Evolutionary conservation across 2,797 vertebrate species (phyloP), one percentile per base, ranked within the genome.

Genomic region (Oreortyx pictus): DNA sequence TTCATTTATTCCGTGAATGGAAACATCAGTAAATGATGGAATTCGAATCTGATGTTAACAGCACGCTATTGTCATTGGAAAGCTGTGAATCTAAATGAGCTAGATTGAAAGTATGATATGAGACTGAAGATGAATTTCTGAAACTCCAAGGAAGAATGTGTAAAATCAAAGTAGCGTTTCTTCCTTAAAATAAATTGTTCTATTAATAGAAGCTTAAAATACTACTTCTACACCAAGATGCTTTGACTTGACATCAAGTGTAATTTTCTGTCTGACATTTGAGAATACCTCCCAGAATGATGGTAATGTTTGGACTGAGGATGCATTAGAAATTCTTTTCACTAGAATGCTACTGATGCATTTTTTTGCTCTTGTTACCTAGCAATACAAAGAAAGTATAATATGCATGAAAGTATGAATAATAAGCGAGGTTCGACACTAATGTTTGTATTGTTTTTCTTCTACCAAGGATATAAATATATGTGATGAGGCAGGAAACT

Each of bases 181-280:
- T 79, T 72, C 64, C 78, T 73, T 57, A 64, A 80, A 88, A 82
- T 96, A 88, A 46, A 50, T 78, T 0, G 0, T 64, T 74, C 68
- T 92, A 82, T 86, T 86, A 90, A 92, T 66, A 52, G 86, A 80
- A 81, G 6, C 56, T 54, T 74, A 15, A 82, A 89, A 56, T 85
- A 44, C 25, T 44, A 59, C 67, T 77, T 89, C 72, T 52, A 60
- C 1, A 3, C 49, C 29, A 66, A 91, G 94, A 82, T 74, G 27
- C 67, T 88, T 80, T 79, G 88, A 65, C 44, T 93, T 89, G 83
- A 50, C 29, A 82, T 89, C 47, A 57, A 85, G 37, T 73, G 25
- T 62, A 89, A 76, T 94, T 90, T 95, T 49, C 75, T 95, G 78
- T 96, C 65, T 94, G 76, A 86, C 23, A 83, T 86, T 85, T 76